These are phyloP conservation scores for Gobio occitaniae DNA, from an alignment of 2,797 vertebrate genomes.

Conservation along the genomic window DNA sequence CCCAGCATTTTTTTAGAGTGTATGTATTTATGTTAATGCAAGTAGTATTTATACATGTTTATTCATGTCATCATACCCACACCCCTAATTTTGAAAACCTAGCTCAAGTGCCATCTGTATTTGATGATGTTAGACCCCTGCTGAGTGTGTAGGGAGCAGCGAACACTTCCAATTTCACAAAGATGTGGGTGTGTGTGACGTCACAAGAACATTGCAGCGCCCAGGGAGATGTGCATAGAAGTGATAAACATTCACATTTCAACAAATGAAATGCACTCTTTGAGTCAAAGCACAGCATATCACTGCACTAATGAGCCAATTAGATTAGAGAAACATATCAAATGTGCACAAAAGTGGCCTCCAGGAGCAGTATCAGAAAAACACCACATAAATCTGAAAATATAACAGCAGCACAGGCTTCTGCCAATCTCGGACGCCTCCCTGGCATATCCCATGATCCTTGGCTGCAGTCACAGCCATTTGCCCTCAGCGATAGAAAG, in stretches of 20 bases:
- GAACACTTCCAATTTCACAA: background rate
- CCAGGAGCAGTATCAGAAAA: background rate
- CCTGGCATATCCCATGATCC: background rate
- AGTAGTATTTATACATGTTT: background rate
- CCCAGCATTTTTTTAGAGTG: too few species aligned
- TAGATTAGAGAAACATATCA: background rate
- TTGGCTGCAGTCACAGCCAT: background rate
- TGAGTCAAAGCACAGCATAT: background rate
- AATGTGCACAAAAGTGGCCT: constrained; percentile 8
- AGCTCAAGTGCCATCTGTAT: background rate
- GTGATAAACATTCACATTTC: background rate
- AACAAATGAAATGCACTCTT: background rate
- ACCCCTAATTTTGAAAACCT: background rate
- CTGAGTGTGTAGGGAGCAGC: too few species aligned
- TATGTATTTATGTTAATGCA: background rate
- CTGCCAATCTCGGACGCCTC: background rate
- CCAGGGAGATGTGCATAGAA: background rate
- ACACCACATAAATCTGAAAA: background rate
- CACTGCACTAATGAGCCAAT: background rate
- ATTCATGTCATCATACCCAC: background rate
- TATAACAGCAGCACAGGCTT: background rate
- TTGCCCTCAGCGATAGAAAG: background rate
- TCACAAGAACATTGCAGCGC: background rate
- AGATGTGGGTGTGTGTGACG: background rate
- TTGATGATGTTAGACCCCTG: background rate